Evolutionary conservation across 2,888 invertebrate genomes (phyloP), one percentile per base, ranked within the genome.

Genomic region (Scelioninae gen. 1): DNA sequence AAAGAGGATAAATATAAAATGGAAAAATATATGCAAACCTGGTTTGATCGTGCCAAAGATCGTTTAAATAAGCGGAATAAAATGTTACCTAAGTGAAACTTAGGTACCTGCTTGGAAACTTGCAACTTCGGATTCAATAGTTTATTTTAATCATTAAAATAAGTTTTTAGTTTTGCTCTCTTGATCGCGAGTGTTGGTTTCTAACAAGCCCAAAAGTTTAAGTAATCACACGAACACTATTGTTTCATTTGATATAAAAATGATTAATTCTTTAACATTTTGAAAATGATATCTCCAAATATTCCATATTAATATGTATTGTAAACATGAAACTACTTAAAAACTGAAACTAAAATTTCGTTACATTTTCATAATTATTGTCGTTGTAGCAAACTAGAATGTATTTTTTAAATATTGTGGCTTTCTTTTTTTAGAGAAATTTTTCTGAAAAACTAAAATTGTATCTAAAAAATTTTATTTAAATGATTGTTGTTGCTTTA

Each of bases 31-130:
- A 16, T 58, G 0, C 58, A 58, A 43, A 58, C 29, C n/a, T 58
- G 58, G 58, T 58, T 58, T n/a, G 8, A 58, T 23, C 58, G 58
- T 16, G 58, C 58, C 7, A 58, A 58, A 11, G 40, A 58, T 58
- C 40, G 58, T 11, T 23, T 58, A 10, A 58, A 58, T 40, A 58
- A 58, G 40, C 38, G 40, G 40, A 55, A 55, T 32, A 55, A 55
- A 10, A 15, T 34, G 23, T 55, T 23, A 55, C 31, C 31, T 13
- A 53, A 29, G 31, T 53, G 29, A 53, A 53, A 53, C 31, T 51
- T 51, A 29, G 11, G 16, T 53, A 53, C 53, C 31, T 53, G 29
- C 53, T 31, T 53, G 8, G 11, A 11, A 53, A 53, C 29, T 29
- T 53, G 3, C 5, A 53, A 53, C 31, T 53, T 55, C 4, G 5